Conservation (phyloP, 2,113 vertebrate genomes). For the Hepsetus odoe region DNA sequence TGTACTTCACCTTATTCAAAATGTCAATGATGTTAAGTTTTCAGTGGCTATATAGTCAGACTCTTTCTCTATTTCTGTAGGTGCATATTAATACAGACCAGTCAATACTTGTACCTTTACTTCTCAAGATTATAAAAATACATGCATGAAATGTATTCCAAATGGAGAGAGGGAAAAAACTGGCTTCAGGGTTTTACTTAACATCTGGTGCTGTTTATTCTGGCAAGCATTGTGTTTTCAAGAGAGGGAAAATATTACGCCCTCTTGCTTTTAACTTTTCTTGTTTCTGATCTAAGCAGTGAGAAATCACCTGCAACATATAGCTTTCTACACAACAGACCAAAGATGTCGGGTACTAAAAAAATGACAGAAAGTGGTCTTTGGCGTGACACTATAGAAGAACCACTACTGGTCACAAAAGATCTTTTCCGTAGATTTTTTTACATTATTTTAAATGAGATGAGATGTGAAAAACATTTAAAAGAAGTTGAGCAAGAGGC, state of each 20-base stretch:
- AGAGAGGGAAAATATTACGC: slow-evolving; percentile 44
- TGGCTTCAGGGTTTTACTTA: slow-evolving; percentile 26
- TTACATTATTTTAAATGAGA: too few relatives aligned
- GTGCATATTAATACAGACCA: neutral
- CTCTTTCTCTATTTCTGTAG: neutral
- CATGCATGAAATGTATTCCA: slow-evolving; percentile 47
- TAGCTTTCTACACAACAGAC: neutral
- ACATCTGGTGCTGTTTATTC: slow-evolving; percentile 55
- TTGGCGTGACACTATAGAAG: too few relatives aligned
- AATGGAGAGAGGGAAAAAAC: slow-evolving; percentile 23
- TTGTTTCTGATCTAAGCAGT: slow-evolving; percentile 19
- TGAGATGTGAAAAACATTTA: too few relatives aligned
- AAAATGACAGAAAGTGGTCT: neutral
- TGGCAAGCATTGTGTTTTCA: slow-evolving; percentile 55
- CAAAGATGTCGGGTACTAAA: neutral
- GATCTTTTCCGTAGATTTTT: too few relatives aligned
- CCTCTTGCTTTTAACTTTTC: slow-evolving; percentile 26
- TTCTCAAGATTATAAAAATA: slow-evolving; percentile 25
- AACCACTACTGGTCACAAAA: too few relatives aligned
- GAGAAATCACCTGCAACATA: slow-evolving; percentile 13
- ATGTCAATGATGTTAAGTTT: too few relatives aligned
- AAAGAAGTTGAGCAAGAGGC: too few relatives aligned
- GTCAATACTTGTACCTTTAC: slow-evolving; percentile 16
- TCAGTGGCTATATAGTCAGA: too few relatives aligned
- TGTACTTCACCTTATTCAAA: too few relatives aligned